A percentile compares a stretch with the other conserved stretches of the same genome.
These are phyloP conservation scores for Mobula hypostoma DNA, from an alignment of 2,113 vertebrate genomes.

Conservation along the genomic window DNA sequence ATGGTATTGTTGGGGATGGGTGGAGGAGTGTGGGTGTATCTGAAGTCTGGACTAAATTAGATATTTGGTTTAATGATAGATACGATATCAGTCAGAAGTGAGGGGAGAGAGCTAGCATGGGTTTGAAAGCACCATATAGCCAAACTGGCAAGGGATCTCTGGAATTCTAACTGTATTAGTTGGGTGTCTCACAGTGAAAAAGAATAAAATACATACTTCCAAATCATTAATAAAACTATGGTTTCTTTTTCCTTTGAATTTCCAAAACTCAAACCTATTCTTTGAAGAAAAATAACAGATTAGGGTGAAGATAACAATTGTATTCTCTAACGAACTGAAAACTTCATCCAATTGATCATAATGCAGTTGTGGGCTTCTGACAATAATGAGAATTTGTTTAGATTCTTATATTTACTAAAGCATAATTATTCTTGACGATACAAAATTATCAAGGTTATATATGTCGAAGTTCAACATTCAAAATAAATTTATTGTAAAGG, in stretches of 20 bases:
- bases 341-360: not conserved
- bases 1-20: not conserved
- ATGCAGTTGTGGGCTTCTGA: too few species aligned
- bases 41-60: too few species aligned
- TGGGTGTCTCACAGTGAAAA: not conserved
- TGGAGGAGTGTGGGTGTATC: not conserved
- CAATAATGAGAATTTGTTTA: not conserved
- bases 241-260: not conserved
- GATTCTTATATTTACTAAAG: not conserved
- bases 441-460: not conserved
- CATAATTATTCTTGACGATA: not conserved
- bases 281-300: not conserved
- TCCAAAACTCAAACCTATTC: not conserved
- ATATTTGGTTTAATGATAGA: not conserved
- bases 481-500: too few species aligned
- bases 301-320: not conserved
- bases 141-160: not conserved
- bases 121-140: not conserved
- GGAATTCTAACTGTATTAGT: not conserved
- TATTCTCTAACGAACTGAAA: not conserved
- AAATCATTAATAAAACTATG: not conserved
- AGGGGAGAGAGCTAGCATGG: not conserved
- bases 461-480: too few species aligned
- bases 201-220: not conserved
- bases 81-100: not conserved